Base-by-base conservation (phyloP, 2,888 invertebrate species). In the Axea sp. region DNA sequence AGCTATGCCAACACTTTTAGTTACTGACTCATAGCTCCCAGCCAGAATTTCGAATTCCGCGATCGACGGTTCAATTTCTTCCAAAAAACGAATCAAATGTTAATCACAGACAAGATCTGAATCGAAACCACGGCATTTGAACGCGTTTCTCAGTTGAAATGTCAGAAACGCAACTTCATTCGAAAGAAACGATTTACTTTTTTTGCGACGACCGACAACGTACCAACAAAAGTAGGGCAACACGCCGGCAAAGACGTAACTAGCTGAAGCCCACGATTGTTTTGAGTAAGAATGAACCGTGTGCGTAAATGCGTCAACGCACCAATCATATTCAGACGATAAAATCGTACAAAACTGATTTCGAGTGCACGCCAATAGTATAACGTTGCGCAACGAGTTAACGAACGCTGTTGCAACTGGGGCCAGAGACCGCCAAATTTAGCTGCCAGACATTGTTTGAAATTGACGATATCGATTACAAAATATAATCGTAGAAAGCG, bases 381-480 rank as follows among this genome's bases (percentile, higher is more conserved):
- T 77, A 67, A 76, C 53, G 76, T 82, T 83, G 80, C 84, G 83
- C 83, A 84, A 83, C 81, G 76, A 77, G 81, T 84, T 84, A 80
- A 81, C 79, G 80, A 79, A 82, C 80, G 78, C 77, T 72, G 74
- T 71, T 75, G 72, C 76, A 78, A 78, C 76, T 41, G 75, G 72
- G 73, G 77, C 81, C 79, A 82, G 81, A 79, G 82, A 73, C 75
- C 69, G 78, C 83, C 83, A 84, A 83, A 84, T 83, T 84, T 85
- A 84, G 83, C 81, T 79, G 73, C 78, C 76, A 79, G 81, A 79
- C 79, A 81, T 81, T 81, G 82, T 83, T 81, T 82, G 78, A 82
- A 83, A 84, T 81, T 80, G 76, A 76, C 73, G 83, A 84, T 84
- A 84, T 84, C 84, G 81, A 82, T 85, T 83, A 82, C 83, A 80